These are phyloP conservation scores for Cataglyphis cursor DNA, from an alignment of 2,888 invertebrate genomes.

Conservation along the genomic window DNA sequence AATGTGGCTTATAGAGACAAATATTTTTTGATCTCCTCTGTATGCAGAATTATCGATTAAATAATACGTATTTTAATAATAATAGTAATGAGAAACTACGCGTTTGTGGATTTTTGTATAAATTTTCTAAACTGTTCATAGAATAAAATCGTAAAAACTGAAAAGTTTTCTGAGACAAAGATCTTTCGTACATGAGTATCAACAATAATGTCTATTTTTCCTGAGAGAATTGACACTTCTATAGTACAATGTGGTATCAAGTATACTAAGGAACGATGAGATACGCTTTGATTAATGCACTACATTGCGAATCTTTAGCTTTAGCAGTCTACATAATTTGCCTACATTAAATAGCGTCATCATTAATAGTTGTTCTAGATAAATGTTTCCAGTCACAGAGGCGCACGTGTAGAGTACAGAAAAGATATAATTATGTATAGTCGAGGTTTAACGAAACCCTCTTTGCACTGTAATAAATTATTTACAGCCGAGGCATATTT, in stretches of 20 bases:
- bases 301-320: neutral
- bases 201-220: neutral
- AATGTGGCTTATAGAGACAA: neutral
- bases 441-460: slow-evolving; percentile 7
- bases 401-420: slow-evolving; percentile 5
- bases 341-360: neutral
- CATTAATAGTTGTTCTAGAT: slow-evolving; percentile 16
- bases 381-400: neutral
- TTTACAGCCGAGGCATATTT: neutral
- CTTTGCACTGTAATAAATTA: slow-evolving; percentile 11
- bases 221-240: neutral
- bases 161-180: neutral
- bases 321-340: neutral
- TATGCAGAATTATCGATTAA: neutral
- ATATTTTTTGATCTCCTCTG: neutral
- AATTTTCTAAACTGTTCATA: neutral
- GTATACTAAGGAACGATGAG: neutral
- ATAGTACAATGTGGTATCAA: neutral
- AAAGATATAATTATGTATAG: neutral
- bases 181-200: neutral
- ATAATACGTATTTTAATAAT: neutral
- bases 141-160: neutral
- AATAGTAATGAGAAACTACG: neutral
- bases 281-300: neutral
- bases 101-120: too few species aligned